Evolutionary conservation across 2,888 invertebrate genomes (phyloP).

Genomic region (Andrena camellia): DNA sequence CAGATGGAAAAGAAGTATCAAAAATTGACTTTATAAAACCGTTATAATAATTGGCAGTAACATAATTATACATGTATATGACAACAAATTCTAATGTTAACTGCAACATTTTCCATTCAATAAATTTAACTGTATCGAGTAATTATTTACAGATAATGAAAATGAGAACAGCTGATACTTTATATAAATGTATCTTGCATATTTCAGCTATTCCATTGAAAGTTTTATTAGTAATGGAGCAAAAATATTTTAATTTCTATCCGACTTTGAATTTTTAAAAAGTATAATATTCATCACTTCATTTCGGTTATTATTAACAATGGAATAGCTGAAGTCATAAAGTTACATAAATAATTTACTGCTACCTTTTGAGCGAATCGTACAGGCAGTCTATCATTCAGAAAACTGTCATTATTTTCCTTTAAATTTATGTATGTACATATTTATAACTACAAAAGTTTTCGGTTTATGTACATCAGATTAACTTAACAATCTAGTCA

Average conservation of each 20-base stretch:
- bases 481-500: constrained; percentile 14
- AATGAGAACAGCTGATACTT: not conserved
- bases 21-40: not conserved
- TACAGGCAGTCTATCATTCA: constrained; percentile 17
- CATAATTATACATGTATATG: not conserved
- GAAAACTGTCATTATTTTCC: constrained; percentile 5
- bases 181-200: constrained; percentile 10
- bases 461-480: constrained; percentile 5
- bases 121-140: constrained; percentile 13
- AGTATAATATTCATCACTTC: not conserved
- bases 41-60: constrained; percentile 14
- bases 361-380: constrained; percentile 18
- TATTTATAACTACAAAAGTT: constrained; percentile 12
- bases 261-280: not conserved
- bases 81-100: constrained; percentile 10
- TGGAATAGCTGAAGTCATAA: not conserved
- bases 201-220: constrained; percentile 8
- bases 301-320: not conserved
- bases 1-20: constrained; percentile 4
- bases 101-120: constrained; percentile 26
- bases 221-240: not conserved
- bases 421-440: constrained; percentile 23
- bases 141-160: constrained; percentile 36
- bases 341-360: constrained; percentile 8
- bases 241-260: not conserved